A percentile compares a stretch with the other conserved stretches of the same genome.
phyloP scores from a whole-genome alignment of 2,797 vertebrate genomes.

The Leucoraja ocellata region DNA sequence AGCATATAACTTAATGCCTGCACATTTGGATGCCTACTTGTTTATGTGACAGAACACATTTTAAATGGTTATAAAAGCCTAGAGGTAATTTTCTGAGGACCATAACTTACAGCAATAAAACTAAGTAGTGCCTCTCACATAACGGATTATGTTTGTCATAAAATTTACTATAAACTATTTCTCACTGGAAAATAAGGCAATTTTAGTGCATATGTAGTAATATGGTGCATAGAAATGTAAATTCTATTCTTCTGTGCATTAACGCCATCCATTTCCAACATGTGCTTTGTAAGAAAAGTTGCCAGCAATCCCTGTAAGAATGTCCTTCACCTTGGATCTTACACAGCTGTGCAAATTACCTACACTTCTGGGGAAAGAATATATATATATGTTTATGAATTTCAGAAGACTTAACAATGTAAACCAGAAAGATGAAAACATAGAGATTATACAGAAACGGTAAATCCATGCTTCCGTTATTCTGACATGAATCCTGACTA shows the following conservation, averaged over 20 bases:
- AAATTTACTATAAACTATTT: not conserved
- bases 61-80: not conserved
- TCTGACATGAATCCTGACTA: not conserved
- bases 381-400: not conserved
- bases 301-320: not conserved
- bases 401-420: not conserved
- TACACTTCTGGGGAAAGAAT: not conserved
- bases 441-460: not conserved
- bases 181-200: not conserved
- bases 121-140: not conserved
- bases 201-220: not conserved
- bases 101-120: not conserved
- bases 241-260: not conserved
- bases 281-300: not conserved
- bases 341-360: not conserved
- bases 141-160: not conserved
- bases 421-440: not conserved
- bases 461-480: not conserved
- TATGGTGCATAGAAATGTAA: no score
- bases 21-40: not conserved
- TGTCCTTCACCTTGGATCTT: not conserved
- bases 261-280: not conserved
- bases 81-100: not conserved
- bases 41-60: not conserved
- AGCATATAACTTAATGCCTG: not conserved